Base-by-base conservation (phyloP, 2,888 invertebrate species). In the Dorcus parallelipipedus region DNA sequence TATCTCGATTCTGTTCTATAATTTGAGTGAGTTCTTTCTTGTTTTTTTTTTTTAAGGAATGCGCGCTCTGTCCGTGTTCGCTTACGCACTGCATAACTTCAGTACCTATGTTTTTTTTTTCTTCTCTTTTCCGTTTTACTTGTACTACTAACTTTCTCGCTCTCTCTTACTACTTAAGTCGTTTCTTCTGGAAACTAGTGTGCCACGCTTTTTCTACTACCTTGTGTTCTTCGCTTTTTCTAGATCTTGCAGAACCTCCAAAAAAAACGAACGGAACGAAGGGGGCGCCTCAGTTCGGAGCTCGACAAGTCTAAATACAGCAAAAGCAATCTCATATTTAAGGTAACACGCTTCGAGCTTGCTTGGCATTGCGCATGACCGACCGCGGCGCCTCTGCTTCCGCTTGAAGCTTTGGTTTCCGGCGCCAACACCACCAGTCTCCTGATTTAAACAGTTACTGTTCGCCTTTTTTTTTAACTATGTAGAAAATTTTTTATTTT, bases 231-330 rank as follows among this genome's bases (percentile, higher is more conserved):
- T 88, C 88, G 88, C 88, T 89, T 89, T 88, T 92, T 93, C 90
- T 93, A 94, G 93, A 94, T 94, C 90, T 93, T 93, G 91, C 94
- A 94, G 93, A 94, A 93, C 89, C 93, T 94, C 86, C 93, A 94
- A 92, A 93, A 94, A 93, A 95, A 94, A 90, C 92, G 93, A 90
- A 93, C 93, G 86, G 93, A 93, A 89, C 89, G 93, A 86, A 90
- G 93, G 88, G 93, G 93, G 86, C 91, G 93, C 85, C 92, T 93
- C 89, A 89, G 91, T 90, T 92, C 92, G 86, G 93, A 94, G 85
- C 84, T 88, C 85, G 90, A 92, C 91, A 93, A 92, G 89, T 84
- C 84, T 81, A 89, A 90, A 88, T 87, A 85, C 89, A 91, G 89
- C 87, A 93, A 93, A 91, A 94, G 93, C 92, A 93, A 92, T 91